Percentiles rank a stretch among this genome's conserved stretches.
Evolutionary conservation across 2,797 vertebrate species (phyloP).

Genomic region (Poeciliopsis gracilis): DNA sequence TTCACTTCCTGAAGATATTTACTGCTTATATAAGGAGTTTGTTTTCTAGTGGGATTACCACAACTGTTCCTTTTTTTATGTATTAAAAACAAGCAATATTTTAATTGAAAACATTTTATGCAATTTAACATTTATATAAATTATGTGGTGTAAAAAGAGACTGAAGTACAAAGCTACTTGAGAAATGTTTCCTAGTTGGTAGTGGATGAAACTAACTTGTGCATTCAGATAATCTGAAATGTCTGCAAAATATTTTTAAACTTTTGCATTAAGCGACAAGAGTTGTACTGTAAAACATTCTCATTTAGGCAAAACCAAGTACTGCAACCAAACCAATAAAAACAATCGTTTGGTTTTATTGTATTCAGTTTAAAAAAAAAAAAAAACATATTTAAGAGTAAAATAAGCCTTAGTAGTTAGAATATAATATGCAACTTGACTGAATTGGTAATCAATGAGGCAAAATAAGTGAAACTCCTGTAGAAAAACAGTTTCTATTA

Average conservation of each 20-base stretch:
- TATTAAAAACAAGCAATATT: background rate
- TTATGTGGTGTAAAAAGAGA: background rate
- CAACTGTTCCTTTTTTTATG: background rate
- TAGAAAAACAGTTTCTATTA: background rate
- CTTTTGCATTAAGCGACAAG: background rate
- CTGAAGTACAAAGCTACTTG: background rate
- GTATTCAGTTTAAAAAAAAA: too few species aligned
- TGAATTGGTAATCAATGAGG: background rate
- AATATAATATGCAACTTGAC: background rate
- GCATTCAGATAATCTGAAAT: background rate
- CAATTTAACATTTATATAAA: background rate
- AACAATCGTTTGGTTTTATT: too few species aligned
- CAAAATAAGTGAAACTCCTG: background rate
- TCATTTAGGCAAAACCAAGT: background rate
- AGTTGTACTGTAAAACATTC: background rate
- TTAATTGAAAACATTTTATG: background rate
- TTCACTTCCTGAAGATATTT: slow-evolving; percentile 6
- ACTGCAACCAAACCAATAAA: too few species aligned
- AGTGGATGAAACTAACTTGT: too few species aligned
- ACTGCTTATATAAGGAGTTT: background rate
- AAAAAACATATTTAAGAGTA: too few species aligned
- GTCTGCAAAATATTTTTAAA: background rate
- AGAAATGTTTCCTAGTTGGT: too few species aligned
- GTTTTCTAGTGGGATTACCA: background rate
- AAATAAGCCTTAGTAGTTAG: background rate